Base-by-base conservation (phyloP, 2,888 invertebrate genomes). In the Margaritifera margaritifera region DNA sequence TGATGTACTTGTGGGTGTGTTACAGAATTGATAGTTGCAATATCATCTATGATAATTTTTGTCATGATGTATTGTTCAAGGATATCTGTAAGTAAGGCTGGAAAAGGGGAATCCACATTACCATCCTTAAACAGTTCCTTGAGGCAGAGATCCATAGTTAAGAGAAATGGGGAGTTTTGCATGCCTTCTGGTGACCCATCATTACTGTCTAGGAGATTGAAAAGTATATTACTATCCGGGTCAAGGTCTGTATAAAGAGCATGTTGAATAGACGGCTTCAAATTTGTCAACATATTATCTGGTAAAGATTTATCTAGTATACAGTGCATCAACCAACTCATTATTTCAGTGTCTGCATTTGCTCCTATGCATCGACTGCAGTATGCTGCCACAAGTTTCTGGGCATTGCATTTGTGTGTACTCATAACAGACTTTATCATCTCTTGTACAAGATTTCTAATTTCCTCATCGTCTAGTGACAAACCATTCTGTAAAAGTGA, bases 311-410 rank as follows among this genome's bases (percentile, higher is more conserved):
- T 52, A 67, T 67, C 50, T 67, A 27, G 1, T 54, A n/a, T 56
- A 56, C 51, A 25, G 19, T 64, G 24, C 31, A 31, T 31, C 31
- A 31, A 31, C 31, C 31, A 31, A 31, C 6, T 11, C 24, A 62
- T 55, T 27, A 67, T 67, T 11, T n/a, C 54, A 20, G 74, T 59
- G 11, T 66, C 57, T 27, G 68, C 56, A 61, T 75, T 55, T 53
- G 66, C 52, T 3, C 62, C 59, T 3, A 74, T 22, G n/a, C 71
- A 74, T 27, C 71, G 65, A 4, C 69, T 56, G 20, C 71, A 67
- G 51, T 66, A 74, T 53, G 58, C 60, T 19, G 66, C 52, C 5
- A 74, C 6, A 18, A 64, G 58, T 60, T 69, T 63, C 57, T 68
- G 62, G 31, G 58, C 31, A 31, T 31, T 27, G 2, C 56, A 8